Conservation (phyloP, 2,113 vertebrate genomes). For the Romanogobio albipinnatus region DNA sequence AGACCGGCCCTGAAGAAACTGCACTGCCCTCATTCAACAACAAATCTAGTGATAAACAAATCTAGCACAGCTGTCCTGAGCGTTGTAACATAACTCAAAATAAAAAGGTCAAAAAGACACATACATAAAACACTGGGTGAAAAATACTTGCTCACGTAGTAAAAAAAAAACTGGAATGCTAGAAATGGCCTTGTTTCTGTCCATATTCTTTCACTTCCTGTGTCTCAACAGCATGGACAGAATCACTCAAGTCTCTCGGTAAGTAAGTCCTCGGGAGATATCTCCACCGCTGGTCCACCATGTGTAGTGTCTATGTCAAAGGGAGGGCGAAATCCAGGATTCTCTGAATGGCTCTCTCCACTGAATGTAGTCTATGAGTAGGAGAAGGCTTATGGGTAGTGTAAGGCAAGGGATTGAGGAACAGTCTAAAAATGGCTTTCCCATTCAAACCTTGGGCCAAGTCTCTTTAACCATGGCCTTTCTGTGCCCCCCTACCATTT, state of each 20-base stretch:
- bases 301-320: conserved; percentile 23
- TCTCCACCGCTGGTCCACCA: background rate
- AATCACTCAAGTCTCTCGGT: conserved; percentile 49
- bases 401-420: conserved; percentile 56
- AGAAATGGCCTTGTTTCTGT: conserved; percentile 56
- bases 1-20: conserved; percentile 1
- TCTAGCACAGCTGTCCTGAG: conserved; percentile 76
- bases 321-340: background rate
- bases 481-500: background rate
- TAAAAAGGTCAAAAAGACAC: conserved; percentile 51
- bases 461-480: background rate
- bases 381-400: conserved; percentile 50
- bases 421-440: conserved; percentile 25
- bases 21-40: conserved; percentile 1
- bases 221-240: conserved; percentile 1
- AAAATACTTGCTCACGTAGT: conserved; percentile 56
- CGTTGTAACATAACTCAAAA: conserved; percentile 60
- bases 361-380: conserved; percentile 27
- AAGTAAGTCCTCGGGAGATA: background rate
- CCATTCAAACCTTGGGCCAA: conserved; percentile 1
- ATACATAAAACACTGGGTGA: conserved; percentile 29
- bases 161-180: conserved; percentile 69
- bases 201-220: conserved; percentile 18
- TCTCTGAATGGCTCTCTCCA: conserved; percentile 42
- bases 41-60: conserved; percentile 48